Conservation (phyloP, 2,888 invertebrate species). For the Meiosimyza decipiens region DNA sequence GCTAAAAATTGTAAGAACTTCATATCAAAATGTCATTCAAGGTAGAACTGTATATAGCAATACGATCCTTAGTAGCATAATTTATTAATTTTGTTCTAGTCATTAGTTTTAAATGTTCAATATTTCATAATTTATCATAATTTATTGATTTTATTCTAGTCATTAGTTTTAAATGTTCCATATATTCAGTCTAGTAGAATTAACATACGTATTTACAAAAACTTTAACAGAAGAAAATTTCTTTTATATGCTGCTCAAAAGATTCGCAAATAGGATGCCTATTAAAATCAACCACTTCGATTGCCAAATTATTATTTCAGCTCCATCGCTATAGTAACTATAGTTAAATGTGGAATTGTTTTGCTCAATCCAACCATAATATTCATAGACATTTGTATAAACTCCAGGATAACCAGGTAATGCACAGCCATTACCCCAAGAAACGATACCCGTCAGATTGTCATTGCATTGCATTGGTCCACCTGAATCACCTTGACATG, state of each 20-base stretch:
- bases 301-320: background rate
- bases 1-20: no score
- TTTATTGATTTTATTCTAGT: no score
- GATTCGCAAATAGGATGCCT: background rate
- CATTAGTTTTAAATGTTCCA: no score
- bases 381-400: conserved; percentile 57
- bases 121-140: no score
- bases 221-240: background rate
- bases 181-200: conserved; percentile 6
- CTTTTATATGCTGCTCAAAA: background rate
- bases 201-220: background rate
- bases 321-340: conserved; percentile 38
- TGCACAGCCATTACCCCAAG: conserved; percentile 56
- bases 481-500: conserved; percentile 62
- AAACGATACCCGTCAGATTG: conserved; percentile 54
- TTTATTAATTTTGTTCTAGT: no score
- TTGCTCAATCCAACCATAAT: conserved; percentile 49
- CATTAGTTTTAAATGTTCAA: no score
- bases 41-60: no score
- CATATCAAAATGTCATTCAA: no score
- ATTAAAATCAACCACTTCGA: background rate
- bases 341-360: conserved; percentile 49
- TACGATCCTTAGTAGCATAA: no score
- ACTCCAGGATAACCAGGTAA: conserved; percentile 52
- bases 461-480: conserved; percentile 55